These are phyloP conservation scores for Orchesella cincta DNA, from an alignment of 1,140 invertebrate species.

Conservation along the genomic window DNA sequence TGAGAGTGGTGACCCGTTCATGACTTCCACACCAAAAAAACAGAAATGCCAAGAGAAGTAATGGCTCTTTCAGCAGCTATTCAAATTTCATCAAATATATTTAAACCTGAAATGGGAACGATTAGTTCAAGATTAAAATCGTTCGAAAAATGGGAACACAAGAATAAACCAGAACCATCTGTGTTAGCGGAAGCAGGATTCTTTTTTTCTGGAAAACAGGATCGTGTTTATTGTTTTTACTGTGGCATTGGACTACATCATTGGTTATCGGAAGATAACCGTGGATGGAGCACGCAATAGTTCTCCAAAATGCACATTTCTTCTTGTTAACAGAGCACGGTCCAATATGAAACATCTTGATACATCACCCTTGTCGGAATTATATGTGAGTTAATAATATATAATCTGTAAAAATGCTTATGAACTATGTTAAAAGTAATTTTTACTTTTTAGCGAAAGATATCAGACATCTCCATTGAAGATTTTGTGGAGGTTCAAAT, in stretches of 20 bases:
- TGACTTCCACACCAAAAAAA: neutral
- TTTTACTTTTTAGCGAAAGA: no score
- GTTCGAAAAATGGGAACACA: neutral
- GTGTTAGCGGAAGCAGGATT: neutral
- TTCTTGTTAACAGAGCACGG: neutral
- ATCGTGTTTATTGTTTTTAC: neutral
- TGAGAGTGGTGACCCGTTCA: neutral
- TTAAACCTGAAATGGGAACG: neutral
- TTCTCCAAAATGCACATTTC: neutral
- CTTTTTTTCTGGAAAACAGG: neutral
- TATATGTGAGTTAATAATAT: neutral
- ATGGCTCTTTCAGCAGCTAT: neutral
- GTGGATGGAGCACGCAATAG: neutral
- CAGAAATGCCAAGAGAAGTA: no score
- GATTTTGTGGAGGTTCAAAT: neutral
- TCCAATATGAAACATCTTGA: neutral
- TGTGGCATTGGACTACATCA: neutral
- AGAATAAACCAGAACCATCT: neutral
- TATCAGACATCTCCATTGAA: neutral
- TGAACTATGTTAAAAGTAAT: no score
- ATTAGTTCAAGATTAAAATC: neutral
- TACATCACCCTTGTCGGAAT: no score
- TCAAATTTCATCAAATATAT: neutral
- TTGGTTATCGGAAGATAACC: neutral
- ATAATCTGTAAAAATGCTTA: no score